A percentile compares a stretch with the other conserved stretches of the same genome.
These are phyloP conservation scores for Dendroctonus valens DNA, from an alignment of 1,140 invertebrate genomes.

Conservation along the genomic window DNA sequence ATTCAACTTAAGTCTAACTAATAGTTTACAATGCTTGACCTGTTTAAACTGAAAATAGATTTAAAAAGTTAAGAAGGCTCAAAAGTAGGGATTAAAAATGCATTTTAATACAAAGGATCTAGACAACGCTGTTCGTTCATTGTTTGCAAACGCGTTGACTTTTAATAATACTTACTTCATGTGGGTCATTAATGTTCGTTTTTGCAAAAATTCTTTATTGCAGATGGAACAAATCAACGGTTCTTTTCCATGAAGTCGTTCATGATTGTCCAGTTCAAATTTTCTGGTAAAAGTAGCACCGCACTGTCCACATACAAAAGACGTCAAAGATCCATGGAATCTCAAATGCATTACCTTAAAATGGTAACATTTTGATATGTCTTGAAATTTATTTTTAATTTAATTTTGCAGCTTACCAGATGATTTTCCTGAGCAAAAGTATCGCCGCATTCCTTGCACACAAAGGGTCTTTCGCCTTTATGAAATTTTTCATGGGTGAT, in stretches of 20 bases:
- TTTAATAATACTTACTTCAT: conserved; percentile 57
- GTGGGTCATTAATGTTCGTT: conserved; percentile 74
- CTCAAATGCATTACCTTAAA: conserved; percentile 68
- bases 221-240: conserved; percentile 79
- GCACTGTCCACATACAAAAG: conserved; percentile 78
- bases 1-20: no score
- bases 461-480: conserved; percentile 81
- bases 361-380: conserved; percentile 9
- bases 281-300: conserved; percentile 80
- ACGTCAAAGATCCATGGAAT: conserved; percentile 78
- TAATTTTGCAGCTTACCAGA: conserved; percentile 51
- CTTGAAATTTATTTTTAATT: background rate
- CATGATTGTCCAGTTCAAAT: conserved; percentile 81
- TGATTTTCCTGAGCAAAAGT: conserved; percentile 83
- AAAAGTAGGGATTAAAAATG: no score
- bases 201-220: conserved; percentile 81
- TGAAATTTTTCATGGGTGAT: conserved; percentile 85
- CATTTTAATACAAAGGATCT: no score
- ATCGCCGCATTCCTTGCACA: conserved; percentile 84
- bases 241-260: conserved; percentile 72
- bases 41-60: conserved; percentile 46
- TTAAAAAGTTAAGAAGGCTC: background rate
- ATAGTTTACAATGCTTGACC: no score
- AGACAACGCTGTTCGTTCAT: no score
- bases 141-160: no score